Conservation (phyloP, 2,797 vertebrate species). For the Notoglanidium macrostoma region DNA sequence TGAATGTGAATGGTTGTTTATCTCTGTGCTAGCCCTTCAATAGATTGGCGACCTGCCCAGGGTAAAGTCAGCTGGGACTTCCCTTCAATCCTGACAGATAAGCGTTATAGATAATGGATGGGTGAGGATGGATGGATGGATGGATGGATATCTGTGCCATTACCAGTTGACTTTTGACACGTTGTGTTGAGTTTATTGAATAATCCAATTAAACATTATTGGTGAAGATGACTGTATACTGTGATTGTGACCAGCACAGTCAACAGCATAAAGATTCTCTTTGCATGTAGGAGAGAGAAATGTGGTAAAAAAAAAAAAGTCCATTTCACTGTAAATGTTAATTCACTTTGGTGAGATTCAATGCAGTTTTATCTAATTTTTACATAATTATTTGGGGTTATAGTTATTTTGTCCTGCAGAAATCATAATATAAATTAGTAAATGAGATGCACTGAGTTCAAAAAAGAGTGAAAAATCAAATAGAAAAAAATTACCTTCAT, state of each 20-base stretch:
- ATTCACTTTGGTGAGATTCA: constrained; percentile 7
- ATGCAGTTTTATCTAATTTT: background rate
- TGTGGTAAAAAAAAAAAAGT: background rate
- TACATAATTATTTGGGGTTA: background rate
- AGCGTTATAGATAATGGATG: too few species aligned
- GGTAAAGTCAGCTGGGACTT: too few species aligned
- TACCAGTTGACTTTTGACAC: background rate
- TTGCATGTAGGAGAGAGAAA: background rate
- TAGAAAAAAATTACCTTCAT: background rate
- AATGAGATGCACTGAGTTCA: background rate
- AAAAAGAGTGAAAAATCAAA: background rate
- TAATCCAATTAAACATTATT: constrained; percentile 1
- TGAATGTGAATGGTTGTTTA: too few species aligned
- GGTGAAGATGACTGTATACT: background rate
- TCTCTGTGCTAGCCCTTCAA: too few species aligned
- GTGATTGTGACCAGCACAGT: constrained; percentile 30
- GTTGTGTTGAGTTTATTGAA: background rate
- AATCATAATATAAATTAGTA: constrained; percentile 6
- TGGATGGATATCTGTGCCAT: background rate
- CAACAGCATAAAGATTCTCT: background rate
- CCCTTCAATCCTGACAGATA: too few species aligned
- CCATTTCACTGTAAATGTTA: background rate
- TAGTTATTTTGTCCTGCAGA: background rate
- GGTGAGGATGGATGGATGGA: too few species aligned
- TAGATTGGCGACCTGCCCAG: too few species aligned